Evolutionary conservation across 2,113 vertebrate species (phyloP).

Genomic region (Xenopus borealis): DNA sequence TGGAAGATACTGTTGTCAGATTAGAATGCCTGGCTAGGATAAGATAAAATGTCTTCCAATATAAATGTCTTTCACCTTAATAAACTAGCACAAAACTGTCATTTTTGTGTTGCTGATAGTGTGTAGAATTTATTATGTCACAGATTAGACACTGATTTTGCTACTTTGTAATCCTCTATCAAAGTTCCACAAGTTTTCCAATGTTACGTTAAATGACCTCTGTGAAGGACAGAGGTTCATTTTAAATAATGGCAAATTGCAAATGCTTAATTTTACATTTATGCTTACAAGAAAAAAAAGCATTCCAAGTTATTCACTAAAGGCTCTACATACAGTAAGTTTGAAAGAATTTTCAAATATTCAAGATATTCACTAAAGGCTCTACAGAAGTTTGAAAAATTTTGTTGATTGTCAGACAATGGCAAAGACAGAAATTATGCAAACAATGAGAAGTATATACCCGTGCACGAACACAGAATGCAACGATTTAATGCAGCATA

Average conservation of each 20-base stretch:
- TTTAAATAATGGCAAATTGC: not conserved
- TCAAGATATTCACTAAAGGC: too few relatives aligned
- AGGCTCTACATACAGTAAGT: too few relatives aligned
- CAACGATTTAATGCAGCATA: too few relatives aligned
- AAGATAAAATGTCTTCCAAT: conserved; percentile 58
- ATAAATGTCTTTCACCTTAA: conserved; percentile 52
- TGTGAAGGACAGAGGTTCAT: conserved; percentile 44
- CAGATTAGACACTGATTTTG: conserved; percentile 53
- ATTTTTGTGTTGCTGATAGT: conserved; percentile 52
- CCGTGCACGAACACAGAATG: too few relatives aligned
- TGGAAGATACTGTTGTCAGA: conserved; percentile 61
- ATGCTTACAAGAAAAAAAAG: too few relatives aligned
- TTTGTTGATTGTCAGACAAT: too few relatives aligned
- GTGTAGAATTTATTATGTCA: conserved; percentile 57
- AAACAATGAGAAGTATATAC: too few relatives aligned
- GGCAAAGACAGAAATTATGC: too few relatives aligned
- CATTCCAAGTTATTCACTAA: too few relatives aligned
- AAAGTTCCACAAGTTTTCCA: conserved; percentile 49
- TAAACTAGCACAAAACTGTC: conserved; percentile 55
- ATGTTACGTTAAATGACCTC: conserved; percentile 48
- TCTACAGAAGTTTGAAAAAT: too few relatives aligned
- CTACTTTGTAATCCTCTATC: conserved; percentile 49
- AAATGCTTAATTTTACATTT: too few relatives aligned
- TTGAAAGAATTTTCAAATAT: too few relatives aligned
- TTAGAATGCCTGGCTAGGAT: conserved; percentile 52